These are phyloP conservation scores for Australoheros facetus DNA, from an alignment of 2,797 vertebrate genomes.

Conservation along the genomic window DNA sequence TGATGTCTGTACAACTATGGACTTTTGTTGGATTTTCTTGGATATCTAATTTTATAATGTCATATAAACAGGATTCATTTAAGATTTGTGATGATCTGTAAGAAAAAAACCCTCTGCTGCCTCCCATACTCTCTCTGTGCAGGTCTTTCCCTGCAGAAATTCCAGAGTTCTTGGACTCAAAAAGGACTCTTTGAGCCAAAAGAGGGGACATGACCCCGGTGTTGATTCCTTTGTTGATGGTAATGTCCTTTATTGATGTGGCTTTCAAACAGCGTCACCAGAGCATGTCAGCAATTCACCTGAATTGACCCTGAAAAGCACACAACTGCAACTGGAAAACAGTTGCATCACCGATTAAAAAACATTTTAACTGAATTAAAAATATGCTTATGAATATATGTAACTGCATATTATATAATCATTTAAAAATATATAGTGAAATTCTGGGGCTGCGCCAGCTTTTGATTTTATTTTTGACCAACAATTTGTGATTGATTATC, in stretches of 20 bases:
- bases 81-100: slow-evolving; percentile 1
- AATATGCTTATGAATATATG: neutral
- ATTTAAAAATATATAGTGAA: neutral
- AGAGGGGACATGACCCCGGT: slow-evolving; percentile 48
- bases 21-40: neutral
- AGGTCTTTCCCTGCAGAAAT: slow-evolving; percentile 26
- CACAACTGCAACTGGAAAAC: slow-evolving; percentile 31
- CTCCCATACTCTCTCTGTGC: neutral
- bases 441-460: neutral
- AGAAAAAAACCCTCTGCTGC: neutral
- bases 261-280: slow-evolving; percentile 44
- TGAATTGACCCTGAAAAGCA: slow-evolving; percentile 61
- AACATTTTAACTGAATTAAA: neutral
- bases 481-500: slow-evolving; percentile 4
- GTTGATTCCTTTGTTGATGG: slow-evolving; percentile 59
- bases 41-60: neutral
- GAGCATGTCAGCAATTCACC: slow-evolving; percentile 56
- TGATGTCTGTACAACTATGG: neutral
- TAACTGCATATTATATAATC: neutral
- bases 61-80: slow-evolving; percentile 26
- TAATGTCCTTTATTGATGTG: slow-evolving; percentile 52
- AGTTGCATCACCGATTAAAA: slow-evolving; percentile 4
- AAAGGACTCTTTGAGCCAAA: slow-evolving; percentile 47
- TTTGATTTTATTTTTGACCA: neutral
- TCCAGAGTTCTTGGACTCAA: slow-evolving; percentile 38